phyloP scores from a whole-genome alignment of 2,888 invertebrate genomes.

The Synanthedon myopaeformis region DNA sequence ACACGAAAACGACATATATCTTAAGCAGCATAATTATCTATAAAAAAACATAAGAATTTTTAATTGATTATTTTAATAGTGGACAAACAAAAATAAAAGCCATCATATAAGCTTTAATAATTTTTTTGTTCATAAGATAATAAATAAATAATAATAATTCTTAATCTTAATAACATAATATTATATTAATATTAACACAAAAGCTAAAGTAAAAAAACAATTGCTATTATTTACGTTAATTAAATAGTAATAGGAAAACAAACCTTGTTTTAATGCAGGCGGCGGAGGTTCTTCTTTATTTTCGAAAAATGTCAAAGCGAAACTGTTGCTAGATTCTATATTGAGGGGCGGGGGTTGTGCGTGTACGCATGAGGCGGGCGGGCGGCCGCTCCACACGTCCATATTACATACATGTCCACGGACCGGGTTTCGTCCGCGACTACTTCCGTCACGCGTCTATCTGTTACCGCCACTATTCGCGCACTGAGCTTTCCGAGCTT shows the following conservation, averaged over 20 bases:
- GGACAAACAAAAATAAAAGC: no score
- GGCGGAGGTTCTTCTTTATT: constrained; percentile 66
- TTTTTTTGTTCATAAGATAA: no score
- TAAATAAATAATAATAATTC: no score
- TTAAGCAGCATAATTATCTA: no score
- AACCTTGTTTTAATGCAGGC: constrained; percentile 49
- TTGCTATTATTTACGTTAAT: no score
- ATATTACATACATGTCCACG: constrained; percentile 64
- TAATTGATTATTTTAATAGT: no score
- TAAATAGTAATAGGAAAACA: constrained; percentile 10
- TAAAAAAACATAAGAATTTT: no score
- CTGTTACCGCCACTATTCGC: constrained; percentile 47
- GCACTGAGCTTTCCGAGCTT: constrained; percentile 44
- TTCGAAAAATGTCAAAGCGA: constrained; percentile 86
- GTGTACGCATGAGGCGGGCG: constrained; percentile 72
- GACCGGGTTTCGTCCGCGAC: constrained; percentile 19
- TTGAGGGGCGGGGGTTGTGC: constrained; percentile 70
- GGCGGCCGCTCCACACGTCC: constrained; percentile 81
- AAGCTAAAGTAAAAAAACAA: no score
- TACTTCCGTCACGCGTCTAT: constrained; percentile 49
- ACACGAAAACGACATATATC: no score
- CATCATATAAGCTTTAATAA: no score
- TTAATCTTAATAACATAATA: no score
- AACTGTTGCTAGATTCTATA: constrained; percentile 82
- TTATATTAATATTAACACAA: no score